Evolutionary conservation across 2,888 invertebrate genomes (phyloP), one percentile per base, ranked within the genome.

Genomic region (Mellilla xanthometata): DNA sequence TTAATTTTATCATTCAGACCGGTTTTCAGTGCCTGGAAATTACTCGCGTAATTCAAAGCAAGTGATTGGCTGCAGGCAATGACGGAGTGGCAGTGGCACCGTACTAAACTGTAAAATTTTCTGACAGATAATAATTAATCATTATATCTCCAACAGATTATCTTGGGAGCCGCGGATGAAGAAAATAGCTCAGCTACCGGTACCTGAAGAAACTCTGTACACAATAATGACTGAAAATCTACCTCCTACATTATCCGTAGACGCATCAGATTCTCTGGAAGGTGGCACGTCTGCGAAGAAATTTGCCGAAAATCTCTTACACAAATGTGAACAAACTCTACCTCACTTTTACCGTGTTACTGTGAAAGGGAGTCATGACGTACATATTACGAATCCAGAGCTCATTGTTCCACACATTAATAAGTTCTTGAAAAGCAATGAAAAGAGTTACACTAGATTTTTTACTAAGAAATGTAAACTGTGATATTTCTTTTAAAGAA

Each of bases 311-410:
- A 52, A 62, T 8, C 35, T 80, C 4, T 27, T 76, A 6, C 44
- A 64, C 2, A 69, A 65, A 53, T 62, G 71, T 31, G 43, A 61
- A 30, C 39, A 61, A 32, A 61, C 60, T n/a, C 49, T 71, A 11
- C 58, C 65, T 0, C 43, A 68, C 31, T 68, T 62, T 47, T 40
- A 48, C 6, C 41, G 65, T 11, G 40, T 68, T 0, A 51, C 62
- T n/a, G 81, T 92, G 0, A 59, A 67, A 0, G 93, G 93, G 0
- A 76, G 82, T 46, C 93, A 93, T 50, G 92, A 93, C 59, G 81
- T 92, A 7, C 93, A 93, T 59, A 86, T 90, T 36, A 90, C 89
- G 36, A 64, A 83, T 51, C 91, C 93, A 2, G 89, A 91, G 54
- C 56, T 62, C 8, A 74, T 92, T 9, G 88, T 81, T 1, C 62